phyloP scores from a whole-genome alignment of 2,113 vertebrate species.

The Anguilla rostrata region DNA sequence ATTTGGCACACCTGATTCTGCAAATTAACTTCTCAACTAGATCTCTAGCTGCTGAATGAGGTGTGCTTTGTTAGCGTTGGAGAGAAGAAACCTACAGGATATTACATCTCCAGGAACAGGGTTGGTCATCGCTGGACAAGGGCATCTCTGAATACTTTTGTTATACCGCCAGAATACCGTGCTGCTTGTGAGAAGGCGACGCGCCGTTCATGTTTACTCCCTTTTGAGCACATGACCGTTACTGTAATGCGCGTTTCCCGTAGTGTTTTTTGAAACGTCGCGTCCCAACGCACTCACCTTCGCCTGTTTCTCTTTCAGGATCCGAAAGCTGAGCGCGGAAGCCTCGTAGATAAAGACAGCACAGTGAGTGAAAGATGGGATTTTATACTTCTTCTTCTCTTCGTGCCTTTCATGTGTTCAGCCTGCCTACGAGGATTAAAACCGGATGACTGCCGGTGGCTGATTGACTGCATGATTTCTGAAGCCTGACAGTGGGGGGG shows the following conservation, averaged over 20 bases:
- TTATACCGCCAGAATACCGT: too few relatives aligned
- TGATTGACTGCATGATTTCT: constrained; percentile 46
- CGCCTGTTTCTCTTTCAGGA: constrained; percentile 57
- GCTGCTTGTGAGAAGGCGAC: too few relatives aligned
- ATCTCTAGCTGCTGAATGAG: too few relatives aligned
- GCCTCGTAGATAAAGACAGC: constrained; percentile 73
- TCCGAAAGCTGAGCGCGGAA: constrained; percentile 67
- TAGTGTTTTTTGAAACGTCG: not conserved
- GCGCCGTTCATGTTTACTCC: not conserved
- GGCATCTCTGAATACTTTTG: not conserved
- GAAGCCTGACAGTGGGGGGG: constrained; percentile 44
- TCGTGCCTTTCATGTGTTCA: constrained; percentile 20
- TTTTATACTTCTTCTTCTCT: constrained; percentile 40
- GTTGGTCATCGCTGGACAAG: too few relatives aligned
- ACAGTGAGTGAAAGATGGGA: constrained; percentile 62
- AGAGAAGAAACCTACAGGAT: too few relatives aligned
- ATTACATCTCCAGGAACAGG: too few relatives aligned
- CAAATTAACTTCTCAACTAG: too few relatives aligned
- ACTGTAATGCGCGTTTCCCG: not conserved
- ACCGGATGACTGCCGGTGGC: constrained; percentile 34
- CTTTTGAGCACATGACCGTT: not conserved
- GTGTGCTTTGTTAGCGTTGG: too few relatives aligned
- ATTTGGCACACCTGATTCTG: too few relatives aligned
- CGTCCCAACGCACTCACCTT: not conserved
- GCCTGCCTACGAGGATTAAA: constrained; percentile 41